These are phyloP conservation scores for Ips typographus DNA, from an alignment of 1,140 invertebrate genomes.

Conservation along the genomic window DNA sequence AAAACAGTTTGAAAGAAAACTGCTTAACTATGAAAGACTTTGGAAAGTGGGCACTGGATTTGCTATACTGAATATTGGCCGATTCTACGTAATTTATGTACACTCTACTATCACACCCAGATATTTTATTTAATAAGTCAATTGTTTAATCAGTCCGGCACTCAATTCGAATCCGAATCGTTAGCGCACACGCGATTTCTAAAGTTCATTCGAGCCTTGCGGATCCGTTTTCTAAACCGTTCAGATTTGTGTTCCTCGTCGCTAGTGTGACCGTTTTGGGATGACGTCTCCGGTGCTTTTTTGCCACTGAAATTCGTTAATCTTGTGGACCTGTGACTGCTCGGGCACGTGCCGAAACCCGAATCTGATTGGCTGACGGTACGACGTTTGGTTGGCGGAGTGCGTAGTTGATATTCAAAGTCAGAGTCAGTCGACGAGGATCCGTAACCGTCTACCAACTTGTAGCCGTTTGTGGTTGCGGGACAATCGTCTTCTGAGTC, in stretches of 20 bases:
- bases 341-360: conserved; percentile 48
- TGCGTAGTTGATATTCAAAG: conserved; percentile 38
- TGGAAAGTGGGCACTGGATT: too few relatives aligned
- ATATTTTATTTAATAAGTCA: conserved; percentile 16
- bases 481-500: conserved; percentile 18
- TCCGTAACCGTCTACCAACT: conserved; percentile 21
- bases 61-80: too few relatives aligned
- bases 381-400: conserved; percentile 40
- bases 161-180: conserved; percentile 60
- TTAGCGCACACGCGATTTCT: conserved; percentile 54
- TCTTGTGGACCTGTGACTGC: conserved; percentile 26
- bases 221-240: conserved; percentile 57
- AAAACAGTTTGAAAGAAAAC: too few relatives aligned
- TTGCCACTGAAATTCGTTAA: conserved; percentile 32
- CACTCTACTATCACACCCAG: too few relatives aligned
- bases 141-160: conserved; percentile 19
- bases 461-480: conserved; percentile 9
- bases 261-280: conserved; percentile 30
- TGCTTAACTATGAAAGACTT: too few relatives aligned
- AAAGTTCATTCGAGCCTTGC: conserved; percentile 58
- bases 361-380: conserved; percentile 41
- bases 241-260: conserved; percentile 55
- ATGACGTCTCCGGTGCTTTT: conserved; percentile 54
- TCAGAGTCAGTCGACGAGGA: conserved; percentile 45
- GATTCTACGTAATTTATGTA: too few relatives aligned